A percentile compares a stretch with the other conserved stretches of the same genome.
phyloP scores from a whole-genome alignment of 2,797 vertebrate genomes.

The Sciaenops ocellatus region DNA sequence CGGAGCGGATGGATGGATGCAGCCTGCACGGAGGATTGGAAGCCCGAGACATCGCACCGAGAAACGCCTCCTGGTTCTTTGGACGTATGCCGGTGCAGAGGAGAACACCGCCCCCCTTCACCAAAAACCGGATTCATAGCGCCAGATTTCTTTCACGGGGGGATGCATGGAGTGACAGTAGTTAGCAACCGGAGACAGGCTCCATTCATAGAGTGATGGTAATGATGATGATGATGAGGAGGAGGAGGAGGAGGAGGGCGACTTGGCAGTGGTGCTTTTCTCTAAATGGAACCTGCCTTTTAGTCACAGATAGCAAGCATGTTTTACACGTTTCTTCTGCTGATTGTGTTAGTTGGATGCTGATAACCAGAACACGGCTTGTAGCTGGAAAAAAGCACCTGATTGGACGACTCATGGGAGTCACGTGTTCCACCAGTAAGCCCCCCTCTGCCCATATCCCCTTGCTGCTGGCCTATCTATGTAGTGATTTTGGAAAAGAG shows the following conservation, averaged over 20 bases:
- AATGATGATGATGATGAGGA: constrained; percentile 37
- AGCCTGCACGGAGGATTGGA: constrained; percentile 68
- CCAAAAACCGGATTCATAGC: constrained; percentile 50
- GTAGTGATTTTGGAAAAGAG: constrained; percentile 33
- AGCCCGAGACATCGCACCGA: constrained; percentile 63
- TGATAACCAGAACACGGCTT: constrained; percentile 71
- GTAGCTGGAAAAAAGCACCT: constrained; percentile 54
- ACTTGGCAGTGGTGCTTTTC: constrained; percentile 49
- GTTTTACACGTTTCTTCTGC: constrained; percentile 24
- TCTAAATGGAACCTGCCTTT: constrained; percentile 33
- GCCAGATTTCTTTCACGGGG: constrained; percentile 37
- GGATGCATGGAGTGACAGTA: constrained; percentile 71
- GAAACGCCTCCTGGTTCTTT: constrained; percentile 64
- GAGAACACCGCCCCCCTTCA: constrained; percentile 10
- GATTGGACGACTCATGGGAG: constrained; percentile 80
- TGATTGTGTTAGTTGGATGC: constrained; percentile 66
- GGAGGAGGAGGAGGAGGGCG: constrained; percentile 37
- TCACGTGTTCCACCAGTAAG: constrained; percentile 81
- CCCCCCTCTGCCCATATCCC: constrained; percentile 34
- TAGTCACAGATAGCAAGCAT: background rate
- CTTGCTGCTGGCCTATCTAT: constrained; percentile 53
- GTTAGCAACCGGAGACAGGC: constrained; percentile 68
- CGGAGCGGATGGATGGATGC: constrained; percentile 68
- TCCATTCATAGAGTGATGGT: constrained; percentile 71
- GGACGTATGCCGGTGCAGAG: constrained; percentile 54